A percentile compares a stretch with the other conserved stretches of the same genome.
Conservation (phyloP, 1,140 invertebrate genomes). For the Papilio dardanus region DNA sequence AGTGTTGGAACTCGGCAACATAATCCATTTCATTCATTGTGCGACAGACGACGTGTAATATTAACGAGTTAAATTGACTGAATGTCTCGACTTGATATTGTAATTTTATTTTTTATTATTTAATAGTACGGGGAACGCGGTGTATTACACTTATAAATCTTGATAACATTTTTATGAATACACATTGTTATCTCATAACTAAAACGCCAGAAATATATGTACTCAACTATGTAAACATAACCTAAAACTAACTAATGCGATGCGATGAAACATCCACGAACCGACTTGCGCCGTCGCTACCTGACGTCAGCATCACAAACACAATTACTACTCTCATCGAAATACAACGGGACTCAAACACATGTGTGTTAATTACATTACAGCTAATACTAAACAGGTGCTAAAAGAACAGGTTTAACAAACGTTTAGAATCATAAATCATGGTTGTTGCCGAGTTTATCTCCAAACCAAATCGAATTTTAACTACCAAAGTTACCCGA, state of each 20-base stretch:
- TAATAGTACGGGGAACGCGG: not conserved
- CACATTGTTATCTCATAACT: not conserved
- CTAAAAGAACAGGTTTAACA: conserved; percentile 13
- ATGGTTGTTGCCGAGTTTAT: too few relatives aligned
- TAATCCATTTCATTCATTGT: conserved; percentile 22
- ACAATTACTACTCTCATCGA: not conserved
- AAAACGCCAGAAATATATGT: conserved; percentile 3
- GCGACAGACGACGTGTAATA: conserved; percentile 11
- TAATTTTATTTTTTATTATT: conserved; percentile 21
- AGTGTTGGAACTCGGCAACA: conserved; percentile 28
- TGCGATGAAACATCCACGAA: conserved; percentile 18
- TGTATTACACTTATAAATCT: not conserved
- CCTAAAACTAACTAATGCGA: conserved; percentile 30
- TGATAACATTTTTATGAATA: conserved; percentile 9
- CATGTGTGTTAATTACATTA: not conserved
- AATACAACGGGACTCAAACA: not conserved
- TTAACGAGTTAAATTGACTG: conserved; percentile 22
- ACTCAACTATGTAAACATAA: conserved; percentile 39
- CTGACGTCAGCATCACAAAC: conserved; percentile 29
- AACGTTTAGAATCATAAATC: not conserved
- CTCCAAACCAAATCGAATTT: not conserved
- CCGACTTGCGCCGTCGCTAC: not conserved
- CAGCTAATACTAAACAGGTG: conserved; percentile 11
- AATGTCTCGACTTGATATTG: not conserved
- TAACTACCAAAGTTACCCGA: not conserved